These are phyloP conservation scores for Bombylius discolor DNA, from an alignment of 2,888 invertebrate species.

Conservation along the genomic window DNA sequence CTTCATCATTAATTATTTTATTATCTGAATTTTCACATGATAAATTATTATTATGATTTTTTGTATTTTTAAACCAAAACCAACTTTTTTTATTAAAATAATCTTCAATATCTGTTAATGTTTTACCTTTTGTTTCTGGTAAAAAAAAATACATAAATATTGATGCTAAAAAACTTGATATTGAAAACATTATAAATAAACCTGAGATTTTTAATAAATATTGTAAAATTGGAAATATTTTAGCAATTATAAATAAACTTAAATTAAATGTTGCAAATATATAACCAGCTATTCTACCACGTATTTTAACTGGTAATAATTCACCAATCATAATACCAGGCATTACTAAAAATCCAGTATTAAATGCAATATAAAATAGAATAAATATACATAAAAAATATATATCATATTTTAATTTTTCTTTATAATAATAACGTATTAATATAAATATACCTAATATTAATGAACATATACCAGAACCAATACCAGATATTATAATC, in stretches of 20 bases:
- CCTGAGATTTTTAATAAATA: conserved; percentile 48
- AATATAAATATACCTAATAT: conserved; percentile 43
- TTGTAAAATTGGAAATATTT: conserved; percentile 53
- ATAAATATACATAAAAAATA: conserved; percentile 40
- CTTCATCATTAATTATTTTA: not conserved
- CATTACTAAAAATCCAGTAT: conserved; percentile 61
- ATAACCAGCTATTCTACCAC: conserved; percentile 60
- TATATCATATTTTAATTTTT: conserved; percentile 24
- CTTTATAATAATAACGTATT: conserved; percentile 23
- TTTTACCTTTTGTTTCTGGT: conserved; percentile 62
- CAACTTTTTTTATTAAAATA: conserved; percentile 57
- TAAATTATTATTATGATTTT: not conserved
- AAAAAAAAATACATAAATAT: conserved; percentile 52
- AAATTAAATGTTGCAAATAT: conserved; percentile 61
- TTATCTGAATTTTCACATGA: not conserved
- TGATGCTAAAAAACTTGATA: conserved; percentile 47
- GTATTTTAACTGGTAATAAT: conserved; percentile 56
- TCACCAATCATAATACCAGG: conserved; percentile 67
- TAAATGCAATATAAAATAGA: conserved; percentile 57
- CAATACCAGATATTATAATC: conserved; percentile 51
- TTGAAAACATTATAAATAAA: conserved; percentile 57
- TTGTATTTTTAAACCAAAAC: conserved; percentile 39
- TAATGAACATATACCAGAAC: conserved; percentile 52
- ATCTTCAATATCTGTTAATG: conserved; percentile 61
- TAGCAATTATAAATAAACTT: conserved; percentile 53